Evolutionary conservation across 1,140 invertebrate species (phyloP).

Genomic region (Hormaphis cornu): DNA sequence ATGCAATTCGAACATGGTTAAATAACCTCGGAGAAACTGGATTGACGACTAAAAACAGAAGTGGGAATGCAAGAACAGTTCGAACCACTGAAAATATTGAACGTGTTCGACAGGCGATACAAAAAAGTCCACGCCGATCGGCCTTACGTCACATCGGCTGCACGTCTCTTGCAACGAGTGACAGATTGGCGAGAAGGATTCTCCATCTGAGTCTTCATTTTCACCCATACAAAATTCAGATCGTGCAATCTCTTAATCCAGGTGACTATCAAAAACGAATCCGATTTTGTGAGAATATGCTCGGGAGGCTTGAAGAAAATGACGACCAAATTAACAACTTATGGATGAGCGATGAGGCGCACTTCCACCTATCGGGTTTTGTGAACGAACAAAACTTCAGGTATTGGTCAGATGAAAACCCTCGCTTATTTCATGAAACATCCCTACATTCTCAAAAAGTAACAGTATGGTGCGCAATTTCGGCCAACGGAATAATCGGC

Average conservation of each 20-base stretch:
- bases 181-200: neutral
- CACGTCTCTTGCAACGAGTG: neutral
- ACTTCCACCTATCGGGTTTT: conserved; percentile 38
- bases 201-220: neutral
- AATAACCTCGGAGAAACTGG: neutral
- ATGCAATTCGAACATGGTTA: neutral
- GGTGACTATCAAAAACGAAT: neutral
- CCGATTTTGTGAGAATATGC: neutral
- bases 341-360: conserved; percentile 36
- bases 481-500: neutral
- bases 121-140: neutral
- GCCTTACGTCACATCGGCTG: neutral
- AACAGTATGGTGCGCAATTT: conserved; percentile 38
- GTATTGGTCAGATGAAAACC: conserved; percentile 39
- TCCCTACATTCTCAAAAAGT: conserved; percentile 40
- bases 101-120: neutral
- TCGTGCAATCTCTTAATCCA: neutral
- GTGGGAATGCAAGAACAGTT: neutral
- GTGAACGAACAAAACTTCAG: conserved; percentile 39
- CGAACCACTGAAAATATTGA: neutral
- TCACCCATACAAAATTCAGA: neutral
- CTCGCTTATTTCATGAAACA: conserved; percentile 39
- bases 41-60: neutral
- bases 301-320: neutral
- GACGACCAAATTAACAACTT: conserved; percentile 20